Base-by-base conservation (phyloP, 2,797 vertebrate species). In the Orestias chungarensis region DNA sequence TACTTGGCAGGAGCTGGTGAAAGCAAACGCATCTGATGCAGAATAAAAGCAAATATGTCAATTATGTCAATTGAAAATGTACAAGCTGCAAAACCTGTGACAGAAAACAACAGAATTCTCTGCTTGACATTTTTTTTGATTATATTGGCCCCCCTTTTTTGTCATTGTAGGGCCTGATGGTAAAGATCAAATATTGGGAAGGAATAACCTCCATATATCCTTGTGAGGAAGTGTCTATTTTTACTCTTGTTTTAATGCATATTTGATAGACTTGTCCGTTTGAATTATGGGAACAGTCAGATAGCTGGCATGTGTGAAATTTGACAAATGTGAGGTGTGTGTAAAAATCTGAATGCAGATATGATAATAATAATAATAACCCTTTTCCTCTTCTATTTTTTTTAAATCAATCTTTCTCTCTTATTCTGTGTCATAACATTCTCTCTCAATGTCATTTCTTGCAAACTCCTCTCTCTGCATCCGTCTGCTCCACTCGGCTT, bases 211-310 rank as follows among this genome's bases (percentile, higher is more conserved):
- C 71, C 31, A 42, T 57, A 20, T 61, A 33, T 70, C 62, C 47
- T 33, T 59, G 46, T 55, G 44, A 62, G 70, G 33, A 64, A 59
- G 62, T 25, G 27, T 42, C 82, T 87, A 75, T 89, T 89, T 87
- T 85, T 83, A 76, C 74, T 38, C 43, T 46, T 67, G 44, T 14
- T 31, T 6, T 57, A 65, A 62, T 89, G 0, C 31, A 89, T 88
- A 78, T 84, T 87, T 86, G 65, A 91, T 70, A 75, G 42, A 62
- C 69, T 10, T 86, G 89, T 87, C 86, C 65, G 64, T 75, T 85
- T 83, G 55, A 77, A 83, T 92, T 70, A 90, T 78, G 70, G 42
- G 64, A n/a, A 70, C 65, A n/a, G 72, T 71, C 66, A n/a, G 70
- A 65, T 18, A 43, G 64, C 25, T n/a, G 68, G 62, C 49, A 62